phyloP scores from a whole-genome alignment of 92 coral and sea anemone species.

The Parazoanthus darwini region DNA sequence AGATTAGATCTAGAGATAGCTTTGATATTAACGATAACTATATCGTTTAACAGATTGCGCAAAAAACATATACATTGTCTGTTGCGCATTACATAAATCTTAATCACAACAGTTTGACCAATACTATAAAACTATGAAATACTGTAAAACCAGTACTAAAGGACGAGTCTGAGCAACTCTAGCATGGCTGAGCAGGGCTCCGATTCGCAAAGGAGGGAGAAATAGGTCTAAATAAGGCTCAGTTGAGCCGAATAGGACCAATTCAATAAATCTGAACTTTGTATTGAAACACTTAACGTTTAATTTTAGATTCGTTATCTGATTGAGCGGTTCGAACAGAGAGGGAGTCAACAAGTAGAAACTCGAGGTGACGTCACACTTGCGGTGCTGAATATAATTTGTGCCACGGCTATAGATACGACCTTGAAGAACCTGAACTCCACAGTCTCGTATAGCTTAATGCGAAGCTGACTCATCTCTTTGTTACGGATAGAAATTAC shows the following conservation, averaged over 20 bases:
- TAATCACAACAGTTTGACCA: too few species aligned
- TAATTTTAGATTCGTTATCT: conserved; percentile 13
- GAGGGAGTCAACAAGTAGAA: conserved; percentile 5
- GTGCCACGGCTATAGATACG: conserved; percentile 56
- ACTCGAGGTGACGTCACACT: conserved; percentile 45
- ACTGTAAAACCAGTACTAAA: too few species aligned
- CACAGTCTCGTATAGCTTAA: conserved; percentile 37
- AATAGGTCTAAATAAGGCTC: background rate
- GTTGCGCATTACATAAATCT: too few species aligned
- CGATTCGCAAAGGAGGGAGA: background rate
- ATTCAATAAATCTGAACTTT: too few species aligned
- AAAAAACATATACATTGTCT: too few species aligned
- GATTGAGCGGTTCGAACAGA: conserved; percentile 6
- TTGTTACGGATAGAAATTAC: conserved; percentile 42
- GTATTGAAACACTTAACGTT: background rate
- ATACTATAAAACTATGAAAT: too few species aligned
- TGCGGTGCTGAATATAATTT: conserved; percentile 50
- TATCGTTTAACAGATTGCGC: too few species aligned
- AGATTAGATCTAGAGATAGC: too few species aligned
- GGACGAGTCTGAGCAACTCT: background rate
- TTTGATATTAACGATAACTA: too few species aligned
- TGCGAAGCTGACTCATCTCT: conserved; percentile 16
- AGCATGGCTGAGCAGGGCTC: background rate
- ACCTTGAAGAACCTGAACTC: conserved; percentile 53
- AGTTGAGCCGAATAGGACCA: background rate